Base-by-base conservation (phyloP, 2,797 vertebrate genomes). In the Periophthalmus magnuspinnatus region DNA sequence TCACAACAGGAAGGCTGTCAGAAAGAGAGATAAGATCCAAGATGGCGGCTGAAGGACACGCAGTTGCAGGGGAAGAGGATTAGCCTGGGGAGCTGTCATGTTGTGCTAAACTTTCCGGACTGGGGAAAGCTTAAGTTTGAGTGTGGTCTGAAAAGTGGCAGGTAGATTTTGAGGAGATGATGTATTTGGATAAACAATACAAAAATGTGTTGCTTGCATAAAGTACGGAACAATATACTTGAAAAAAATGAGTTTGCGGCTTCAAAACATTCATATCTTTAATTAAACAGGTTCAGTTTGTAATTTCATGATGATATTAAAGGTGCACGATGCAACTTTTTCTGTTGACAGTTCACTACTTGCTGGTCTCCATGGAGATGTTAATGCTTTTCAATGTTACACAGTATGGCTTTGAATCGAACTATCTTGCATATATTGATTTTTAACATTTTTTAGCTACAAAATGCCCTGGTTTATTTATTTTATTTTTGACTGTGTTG, bases 1-100 rank as follows among this genome's bases (percentile, higher is more conserved):
- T 84, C 81, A 74, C 70, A 64, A 55, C 67, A 54, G 58, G 34
- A 67, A 50, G 66, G 60, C 80, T 78, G 45, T 78, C 78, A 78
- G 63, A 70, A 50, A 19, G 58, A 16, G 60, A 54, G 74, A 82
- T 80, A 81, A 76, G 60, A 70, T 59, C 68, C 68, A 13, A 79
- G 74, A 74, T 69, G 77, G 36, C 28, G 36, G 9, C 45, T 78
- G 74, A 76, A 75, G 71, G 68, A 79, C 73, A 63, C 21, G 41
- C 21, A 65, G 52, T 66, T 47, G 65, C 77, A 14, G 47, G 56
- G 60, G 34, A 56, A 54, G 65, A 8, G 5, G 34, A 28, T 61
- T 63, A 11, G 57, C 62, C 68, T 56, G n/a, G 21, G 33, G 36
- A 58, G 36, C 52, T 41, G 52, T 38, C 52, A 41, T 67, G 65